Percentiles rank a stretch among this genome's conserved stretches.
phyloP scores from a whole-genome alignment of 2,797 vertebrate species.

The Taeniopygia guttata region DNA sequence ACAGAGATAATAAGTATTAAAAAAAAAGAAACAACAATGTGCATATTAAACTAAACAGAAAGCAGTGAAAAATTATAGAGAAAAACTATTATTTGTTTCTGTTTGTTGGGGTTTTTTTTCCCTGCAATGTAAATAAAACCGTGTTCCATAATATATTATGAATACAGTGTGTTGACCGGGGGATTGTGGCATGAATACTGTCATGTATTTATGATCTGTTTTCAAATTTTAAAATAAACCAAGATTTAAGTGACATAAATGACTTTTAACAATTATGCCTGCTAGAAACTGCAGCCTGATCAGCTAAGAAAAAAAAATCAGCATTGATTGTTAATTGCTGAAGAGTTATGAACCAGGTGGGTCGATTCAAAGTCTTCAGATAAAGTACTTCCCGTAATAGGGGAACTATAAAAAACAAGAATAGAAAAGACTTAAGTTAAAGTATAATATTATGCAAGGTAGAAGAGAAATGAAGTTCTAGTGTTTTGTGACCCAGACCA shows the following conservation, averaged over 20 bases:
- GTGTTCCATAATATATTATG: not conserved
- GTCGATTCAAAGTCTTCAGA: not conserved
- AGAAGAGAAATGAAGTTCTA: not conserved
- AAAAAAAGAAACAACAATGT: not conserved
- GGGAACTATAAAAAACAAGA: not conserved
- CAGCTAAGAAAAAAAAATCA: not conserved
- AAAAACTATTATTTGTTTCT: not conserved
- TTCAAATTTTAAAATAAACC: not conserved
- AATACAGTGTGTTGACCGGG: not conserved
- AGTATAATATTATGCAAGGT: not conserved
- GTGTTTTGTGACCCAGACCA: not conserved
- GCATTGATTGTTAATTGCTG: rapidly evolving
- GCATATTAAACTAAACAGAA: not conserved
- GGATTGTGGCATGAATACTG: not conserved
- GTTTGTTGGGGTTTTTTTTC: not conserved
- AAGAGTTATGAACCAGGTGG: not conserved
- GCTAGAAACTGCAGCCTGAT: not conserved
- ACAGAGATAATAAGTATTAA: not conserved
- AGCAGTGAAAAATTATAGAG: not conserved
- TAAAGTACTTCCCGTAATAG: not conserved
- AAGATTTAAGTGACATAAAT: not conserved
- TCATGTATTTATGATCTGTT: not conserved
- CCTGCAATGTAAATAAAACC: not conserved
- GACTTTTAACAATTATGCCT: not conserved
- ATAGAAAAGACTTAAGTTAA: not conserved